phyloP scores from a whole-genome alignment of 2,113 vertebrate genomes.

The Mustela nigripes region DNA sequence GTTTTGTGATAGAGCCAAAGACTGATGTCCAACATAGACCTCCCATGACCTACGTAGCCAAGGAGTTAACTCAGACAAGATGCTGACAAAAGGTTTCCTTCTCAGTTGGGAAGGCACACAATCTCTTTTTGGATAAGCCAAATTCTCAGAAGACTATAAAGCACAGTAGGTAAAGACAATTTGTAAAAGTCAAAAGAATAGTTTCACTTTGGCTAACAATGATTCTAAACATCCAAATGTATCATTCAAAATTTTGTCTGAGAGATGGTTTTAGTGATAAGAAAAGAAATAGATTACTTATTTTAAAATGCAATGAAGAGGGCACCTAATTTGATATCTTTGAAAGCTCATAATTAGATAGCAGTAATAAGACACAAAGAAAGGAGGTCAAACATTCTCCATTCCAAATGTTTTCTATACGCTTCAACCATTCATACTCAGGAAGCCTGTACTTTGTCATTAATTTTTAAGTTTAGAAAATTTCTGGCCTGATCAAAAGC shows the following conservation, averaged over 20 bases:
- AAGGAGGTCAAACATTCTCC: neutral
- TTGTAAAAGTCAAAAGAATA: conserved; percentile 40
- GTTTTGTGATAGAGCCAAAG: conserved; percentile 74
- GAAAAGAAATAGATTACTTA: neutral
- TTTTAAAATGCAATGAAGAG: conserved; percentile 61
- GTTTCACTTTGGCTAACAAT: neutral
- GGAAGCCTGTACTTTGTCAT: neutral
- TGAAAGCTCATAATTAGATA: conserved; percentile 65
- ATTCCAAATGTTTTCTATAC: neutral
- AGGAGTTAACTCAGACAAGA: conserved; percentile 72
- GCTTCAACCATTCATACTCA: neutral
- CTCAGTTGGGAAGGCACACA: conserved; percentile 52
- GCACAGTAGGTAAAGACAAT: conserved; percentile 56
- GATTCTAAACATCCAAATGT: neutral
- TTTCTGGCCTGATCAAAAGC: neutral
- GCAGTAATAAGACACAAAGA: conserved; percentile 41
- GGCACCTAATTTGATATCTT: neutral
- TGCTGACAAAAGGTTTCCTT: conserved; percentile 71
- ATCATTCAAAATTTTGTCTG: conserved; percentile 36
- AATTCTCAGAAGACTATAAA: conserved; percentile 57
- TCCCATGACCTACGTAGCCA: conserved; percentile 69
- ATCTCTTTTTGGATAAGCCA: conserved; percentile 62
- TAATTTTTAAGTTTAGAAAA: conserved; percentile 30
- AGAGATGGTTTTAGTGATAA: conserved; percentile 45
- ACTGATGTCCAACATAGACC: conserved; percentile 73